Evolutionary conservation across 2,113 vertebrate species (phyloP).

Genomic region (Paradisaea rubra): DNA sequence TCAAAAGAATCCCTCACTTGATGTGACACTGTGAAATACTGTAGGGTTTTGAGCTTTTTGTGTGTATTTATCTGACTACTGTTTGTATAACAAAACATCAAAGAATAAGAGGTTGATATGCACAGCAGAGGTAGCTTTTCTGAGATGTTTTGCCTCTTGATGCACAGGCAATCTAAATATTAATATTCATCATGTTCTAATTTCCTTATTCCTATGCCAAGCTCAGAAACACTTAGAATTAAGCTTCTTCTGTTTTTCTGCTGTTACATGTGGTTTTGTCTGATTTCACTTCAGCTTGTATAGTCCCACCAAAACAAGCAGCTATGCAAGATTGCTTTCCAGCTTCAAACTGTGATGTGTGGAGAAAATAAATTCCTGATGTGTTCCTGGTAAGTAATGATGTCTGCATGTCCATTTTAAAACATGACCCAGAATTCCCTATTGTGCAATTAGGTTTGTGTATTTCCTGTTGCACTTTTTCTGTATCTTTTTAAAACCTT

Average conservation of each 20-base stretch:
- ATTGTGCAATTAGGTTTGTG: background rate
- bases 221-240: background rate
- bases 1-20: background rate
- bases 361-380: background rate
- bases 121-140: background rate
- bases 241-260: background rate
- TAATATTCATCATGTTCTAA: constrained; percentile 27
- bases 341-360: background rate
- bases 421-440: background rate
- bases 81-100: constrained; percentile 2
- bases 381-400: background rate
- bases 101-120: background rate
- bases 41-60: background rate
- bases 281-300: constrained; percentile 8
- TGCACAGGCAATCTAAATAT: background rate
- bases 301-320: background rate
- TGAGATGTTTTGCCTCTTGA: constrained; percentile 3
- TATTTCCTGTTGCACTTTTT: background rate
- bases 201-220: constrained; percentile 44
- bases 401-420: background rate
- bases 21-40: constrained; percentile 12
- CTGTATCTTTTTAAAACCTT: background rate
- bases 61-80: constrained; percentile 8
- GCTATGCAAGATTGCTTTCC: background rate
- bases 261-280: background rate